These are phyloP conservation scores for Oplegnathus fasciatus DNA, from an alignment of 2,113 vertebrate genomes.

Conservation along the genomic window DNA sequence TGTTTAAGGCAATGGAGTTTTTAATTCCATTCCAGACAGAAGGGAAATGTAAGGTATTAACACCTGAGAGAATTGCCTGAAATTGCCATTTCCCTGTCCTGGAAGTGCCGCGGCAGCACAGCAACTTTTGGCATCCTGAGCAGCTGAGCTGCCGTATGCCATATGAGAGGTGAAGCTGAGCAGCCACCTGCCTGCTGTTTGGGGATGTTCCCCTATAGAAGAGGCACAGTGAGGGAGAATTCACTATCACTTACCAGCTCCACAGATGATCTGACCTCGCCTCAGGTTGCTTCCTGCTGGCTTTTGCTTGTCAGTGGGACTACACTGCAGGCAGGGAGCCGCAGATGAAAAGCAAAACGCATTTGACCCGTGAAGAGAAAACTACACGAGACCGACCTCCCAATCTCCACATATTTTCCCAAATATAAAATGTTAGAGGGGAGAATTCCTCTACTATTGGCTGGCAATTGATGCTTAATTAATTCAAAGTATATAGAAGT, in stretches of 20 bases:
- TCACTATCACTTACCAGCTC: constrained; percentile 44
- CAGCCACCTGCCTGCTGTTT: constrained; percentile 34
- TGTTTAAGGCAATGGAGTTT: constrained; percentile 22
- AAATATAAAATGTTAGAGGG: neutral
- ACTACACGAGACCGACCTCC: constrained; percentile 1
- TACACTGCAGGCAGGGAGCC: constrained; percentile 18
- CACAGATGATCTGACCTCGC: constrained; percentile 48
- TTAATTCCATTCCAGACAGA: constrained; percentile 48
- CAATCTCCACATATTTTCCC: neutral
- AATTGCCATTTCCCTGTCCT: constrained; percentile 12
- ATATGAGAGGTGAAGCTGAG: constrained; percentile 32
- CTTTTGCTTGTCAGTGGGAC: constrained; percentile 35
- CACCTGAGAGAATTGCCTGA: constrained; percentile 21
- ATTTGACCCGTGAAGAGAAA: constrained; percentile 46
- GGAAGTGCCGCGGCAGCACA: constrained; percentile 48
- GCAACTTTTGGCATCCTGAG: constrained; percentile 1
- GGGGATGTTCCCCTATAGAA: constrained; percentile 31
- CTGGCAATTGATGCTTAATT: neutral
- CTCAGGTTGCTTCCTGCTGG: constrained; percentile 41
- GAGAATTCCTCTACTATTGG: neutral
- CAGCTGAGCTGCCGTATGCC: neutral
- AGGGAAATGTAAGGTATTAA: constrained; percentile 32
- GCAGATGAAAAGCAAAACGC: constrained; percentile 30
- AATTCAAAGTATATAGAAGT: neutral
- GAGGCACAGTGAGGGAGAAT: constrained; percentile 19